phyloP scores from a whole-genome alignment of 2,113 vertebrate species.

The Megaptera novaeangliae region DNA sequence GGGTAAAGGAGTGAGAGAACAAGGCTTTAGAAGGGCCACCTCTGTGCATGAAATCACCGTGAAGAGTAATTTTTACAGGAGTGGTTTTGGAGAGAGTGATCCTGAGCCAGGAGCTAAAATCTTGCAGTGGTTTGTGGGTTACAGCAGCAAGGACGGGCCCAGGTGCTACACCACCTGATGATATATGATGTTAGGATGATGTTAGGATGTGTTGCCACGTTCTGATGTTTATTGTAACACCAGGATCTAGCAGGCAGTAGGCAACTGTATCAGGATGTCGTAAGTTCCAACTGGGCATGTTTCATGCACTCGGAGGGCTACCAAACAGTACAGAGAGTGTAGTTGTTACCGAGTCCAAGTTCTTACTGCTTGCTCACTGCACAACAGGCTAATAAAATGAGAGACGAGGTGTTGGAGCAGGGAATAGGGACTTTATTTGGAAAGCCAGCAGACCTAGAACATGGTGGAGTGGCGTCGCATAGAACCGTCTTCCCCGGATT shows the following conservation, averaged over 20 bases:
- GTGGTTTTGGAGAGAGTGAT: not conserved
- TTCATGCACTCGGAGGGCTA: not conserved
- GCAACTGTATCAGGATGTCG: not conserved
- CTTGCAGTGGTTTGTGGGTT: not conserved
- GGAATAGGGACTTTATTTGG: too few species aligned
- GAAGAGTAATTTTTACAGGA: not conserved
- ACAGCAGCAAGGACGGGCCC: too few species aligned
- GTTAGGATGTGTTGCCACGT: not conserved
- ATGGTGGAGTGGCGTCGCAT: not conserved
- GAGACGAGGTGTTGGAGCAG: rapidly evolving
- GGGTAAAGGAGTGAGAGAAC: not conserved
- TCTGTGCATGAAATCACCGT: not conserved
- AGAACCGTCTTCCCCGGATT: too few species aligned
- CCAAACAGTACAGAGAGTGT: not conserved
- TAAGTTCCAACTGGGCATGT: not conserved
- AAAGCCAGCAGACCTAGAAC: not conserved
- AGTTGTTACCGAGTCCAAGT: not conserved
- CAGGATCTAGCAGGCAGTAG: not conserved
- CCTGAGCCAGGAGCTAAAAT: not conserved
- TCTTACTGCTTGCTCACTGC: not conserved
- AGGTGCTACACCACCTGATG: too few species aligned
- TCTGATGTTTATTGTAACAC: not conserved
- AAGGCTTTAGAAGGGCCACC: not conserved
- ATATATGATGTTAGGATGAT: too few species aligned
- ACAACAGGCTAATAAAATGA: not conserved